Evolutionary conservation across 2,888 invertebrate genomes (phyloP).

Genomic region (Melanotus villosus): DNA sequence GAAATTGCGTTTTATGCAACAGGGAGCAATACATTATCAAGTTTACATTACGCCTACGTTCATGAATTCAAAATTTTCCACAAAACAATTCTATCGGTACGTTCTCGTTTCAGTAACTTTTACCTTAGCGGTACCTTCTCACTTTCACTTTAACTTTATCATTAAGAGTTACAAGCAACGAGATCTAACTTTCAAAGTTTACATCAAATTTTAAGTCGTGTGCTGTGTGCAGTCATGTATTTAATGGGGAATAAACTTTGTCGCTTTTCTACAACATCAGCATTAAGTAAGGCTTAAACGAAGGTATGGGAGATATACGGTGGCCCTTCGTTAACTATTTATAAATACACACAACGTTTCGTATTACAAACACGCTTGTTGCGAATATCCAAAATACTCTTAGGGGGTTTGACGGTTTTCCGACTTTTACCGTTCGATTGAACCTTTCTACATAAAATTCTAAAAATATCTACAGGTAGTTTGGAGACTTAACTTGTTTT

Average conservation of each 20-base stretch:
- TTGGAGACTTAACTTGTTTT: too few relatives aligned
- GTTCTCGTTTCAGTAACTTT: neutral
- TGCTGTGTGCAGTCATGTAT: neutral
- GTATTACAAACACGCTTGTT: neutral
- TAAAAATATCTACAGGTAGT: neutral
- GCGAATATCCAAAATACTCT: slow-evolving; percentile 1
- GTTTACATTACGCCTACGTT: slow-evolving; percentile 22
- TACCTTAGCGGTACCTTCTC: neutral
- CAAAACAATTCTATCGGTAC: slow-evolving; percentile 18
- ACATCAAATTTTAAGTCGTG: neutral
- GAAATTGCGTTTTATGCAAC: slow-evolving; percentile 32
- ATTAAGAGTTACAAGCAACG: slow-evolving; percentile 1
- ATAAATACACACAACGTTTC: neutral
- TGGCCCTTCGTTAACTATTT: slow-evolving; percentile 10
- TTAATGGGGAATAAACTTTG: neutral
- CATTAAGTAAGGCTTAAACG: neutral
- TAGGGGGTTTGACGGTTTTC: neutral
- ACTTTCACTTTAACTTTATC: slow-evolving; percentile 2
- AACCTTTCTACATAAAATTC: neutral
- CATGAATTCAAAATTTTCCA: slow-evolving; percentile 22
- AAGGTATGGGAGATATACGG: neutral
- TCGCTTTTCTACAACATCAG: neutral
- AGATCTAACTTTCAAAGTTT: neutral
- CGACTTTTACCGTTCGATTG: too few relatives aligned
- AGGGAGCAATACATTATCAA: slow-evolving; percentile 36